A percentile compares a stretch with the other conserved stretches of the same genome.
Conservation (phyloP, 2,797 vertebrate species). For the Alosa sapidissima region DNA sequence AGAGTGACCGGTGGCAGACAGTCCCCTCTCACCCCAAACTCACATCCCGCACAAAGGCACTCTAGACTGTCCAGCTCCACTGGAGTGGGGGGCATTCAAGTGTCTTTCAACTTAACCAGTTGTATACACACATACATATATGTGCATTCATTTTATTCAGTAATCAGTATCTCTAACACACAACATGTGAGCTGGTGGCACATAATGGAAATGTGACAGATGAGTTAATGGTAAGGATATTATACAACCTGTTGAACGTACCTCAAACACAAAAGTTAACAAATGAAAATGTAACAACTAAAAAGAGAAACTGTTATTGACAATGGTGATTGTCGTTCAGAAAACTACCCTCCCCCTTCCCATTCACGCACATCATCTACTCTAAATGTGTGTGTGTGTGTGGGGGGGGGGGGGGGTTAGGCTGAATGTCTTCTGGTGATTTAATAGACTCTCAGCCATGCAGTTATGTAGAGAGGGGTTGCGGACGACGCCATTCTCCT, state of each 20-base stretch:
- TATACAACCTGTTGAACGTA: not conserved
- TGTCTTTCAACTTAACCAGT: constrained; percentile 8
- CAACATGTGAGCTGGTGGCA: not conserved
- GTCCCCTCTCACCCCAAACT: not conserved
- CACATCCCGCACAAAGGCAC: not conserved
- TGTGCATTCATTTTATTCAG: not conserved
- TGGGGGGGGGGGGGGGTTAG: too few relatives aligned
- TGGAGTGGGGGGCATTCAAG: not conserved
- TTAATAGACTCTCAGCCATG: constrained; percentile 51
- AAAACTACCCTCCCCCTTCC: not conserved
- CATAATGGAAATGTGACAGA: not conserved
- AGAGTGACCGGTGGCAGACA: constrained; percentile 3
- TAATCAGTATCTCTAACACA: not conserved
- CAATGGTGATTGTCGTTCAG: not conserved
- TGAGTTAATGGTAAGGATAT: not conserved
- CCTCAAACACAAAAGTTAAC: not conserved
- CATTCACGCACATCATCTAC: constrained; percentile 18
- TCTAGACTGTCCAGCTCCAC: not conserved
- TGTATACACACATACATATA: not conserved
- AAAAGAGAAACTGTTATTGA: not conserved
- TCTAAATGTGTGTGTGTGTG: not conserved
- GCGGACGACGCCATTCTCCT: constrained; percentile 26
- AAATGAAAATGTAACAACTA: not conserved
- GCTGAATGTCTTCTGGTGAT: constrained; percentile 21
- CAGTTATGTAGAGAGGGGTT: constrained; percentile 39